Evolutionary conservation across 2,797 vertebrate species (phyloP), one percentile per base, ranked within the genome.

Genomic region (Cynodonichthys magdalenae): DNA sequence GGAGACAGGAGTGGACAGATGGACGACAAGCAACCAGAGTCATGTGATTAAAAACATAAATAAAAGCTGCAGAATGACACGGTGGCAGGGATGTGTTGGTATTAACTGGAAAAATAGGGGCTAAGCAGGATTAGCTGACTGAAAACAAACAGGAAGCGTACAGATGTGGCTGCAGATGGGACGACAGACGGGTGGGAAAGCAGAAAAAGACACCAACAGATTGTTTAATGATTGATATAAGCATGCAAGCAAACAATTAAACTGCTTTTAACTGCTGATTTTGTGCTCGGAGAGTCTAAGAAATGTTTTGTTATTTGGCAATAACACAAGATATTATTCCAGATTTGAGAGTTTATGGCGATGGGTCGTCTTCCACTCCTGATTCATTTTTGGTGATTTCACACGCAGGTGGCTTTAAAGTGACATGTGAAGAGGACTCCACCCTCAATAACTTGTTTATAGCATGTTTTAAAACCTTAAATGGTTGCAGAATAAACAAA

Each of bases 91-190:
- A 77, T 74, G 76, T 77, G 53, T 68, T 65, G 65, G 80, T 74
- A 83, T 76, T 75, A 87, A 75, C 67, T 66, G 55, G 60, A 65
- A 47, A 85, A 82, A 79, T 55, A 60, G 18, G 64, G 74, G 83
- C 85, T 85, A 77, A 87, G 68, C 77, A 53, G 81, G 74, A 80
- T 86, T 84, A 88, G 79, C 87, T 62, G 67, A 80, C 50, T 52
- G 63, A 74, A 69, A 76, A 76, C 79, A 75, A 76, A 68, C 72
- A 56, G 56, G 65, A 74, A 49, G 48, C 53, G 73, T 42, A 65
- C 77, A 86, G 82, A 78, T 77, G 75, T 69, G 67, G 61, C 70
- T 56, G 59, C 80, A 81, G 79, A 77, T 77, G 79, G 70, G 69
- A 56, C 29, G 60, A 59, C 77, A 71, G 72, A 69, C 53, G 61